Percentiles rank a stretch among this genome's conserved stretches.
Evolutionary conservation across 2,113 vertebrate species (phyloP).

Genomic region (Physeter macrocephalus): DNA sequence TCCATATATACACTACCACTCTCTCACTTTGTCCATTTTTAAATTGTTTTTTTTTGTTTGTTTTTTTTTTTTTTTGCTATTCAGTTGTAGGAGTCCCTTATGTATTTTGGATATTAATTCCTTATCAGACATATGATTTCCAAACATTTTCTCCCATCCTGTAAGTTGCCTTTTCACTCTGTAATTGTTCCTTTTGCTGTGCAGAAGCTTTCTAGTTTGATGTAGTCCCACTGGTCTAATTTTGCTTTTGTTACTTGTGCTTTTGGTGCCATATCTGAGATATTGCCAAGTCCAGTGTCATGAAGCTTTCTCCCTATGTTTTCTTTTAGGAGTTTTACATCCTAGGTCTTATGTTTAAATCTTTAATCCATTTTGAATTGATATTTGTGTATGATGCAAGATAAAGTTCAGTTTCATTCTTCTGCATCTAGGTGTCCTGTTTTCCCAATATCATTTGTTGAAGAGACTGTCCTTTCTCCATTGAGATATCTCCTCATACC

Average conservation of each 20-base stretch:
- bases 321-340: too few species aligned
- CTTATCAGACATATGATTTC: not conserved
- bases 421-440: too few species aligned
- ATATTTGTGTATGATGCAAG: too few species aligned
- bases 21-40: not conserved
- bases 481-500: not conserved
- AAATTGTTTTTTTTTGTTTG: not conserved
- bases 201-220: not conserved
- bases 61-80: not conserved
- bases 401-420: too few species aligned
- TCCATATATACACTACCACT: too few species aligned
- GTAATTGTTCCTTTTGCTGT: not conserved
- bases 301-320: too few species aligned
- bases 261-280: not conserved
- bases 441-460: too few species aligned
- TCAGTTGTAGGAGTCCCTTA: not conserved
- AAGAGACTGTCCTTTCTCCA: too few species aligned
- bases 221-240: not conserved
- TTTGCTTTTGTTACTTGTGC: not conserved
- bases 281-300: too few species aligned
- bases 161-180: not conserved
- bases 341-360: too few species aligned
- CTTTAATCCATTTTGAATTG: too few species aligned
- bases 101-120: not conserved
- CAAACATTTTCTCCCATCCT: not conserved